Base-by-base conservation (phyloP, 2,113 vertebrate species). In the Syrrhaptes paradoxus region DNA sequence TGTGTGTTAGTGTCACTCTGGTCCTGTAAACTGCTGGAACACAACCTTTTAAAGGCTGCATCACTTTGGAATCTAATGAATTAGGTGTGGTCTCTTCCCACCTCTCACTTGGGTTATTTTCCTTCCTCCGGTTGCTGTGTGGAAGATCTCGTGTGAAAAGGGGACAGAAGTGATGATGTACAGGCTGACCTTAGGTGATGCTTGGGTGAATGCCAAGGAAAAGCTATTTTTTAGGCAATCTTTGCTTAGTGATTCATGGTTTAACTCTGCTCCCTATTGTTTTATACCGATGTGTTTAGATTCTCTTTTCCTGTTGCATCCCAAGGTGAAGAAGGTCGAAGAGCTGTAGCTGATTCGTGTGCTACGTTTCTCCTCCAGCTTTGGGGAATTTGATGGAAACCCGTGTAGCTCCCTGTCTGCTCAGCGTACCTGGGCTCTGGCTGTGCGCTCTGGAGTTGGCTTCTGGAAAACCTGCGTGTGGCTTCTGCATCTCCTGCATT, bases 241-340 rank as follows among this genome's bases (percentile, higher is more conserved):
- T 65, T 70, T 67, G 59, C 17, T 6, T 45, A 12, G 67, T 63
- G 75, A 77, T 92, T 94, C 72, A 73, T 66, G 54, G 4, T 70
- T 80, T 93, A n/a, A 51, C 65, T 86, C 66, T 88, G 54, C 55
- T 88, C 88, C 66, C 75, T 7, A 0, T 90, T 73, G 49, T 79
- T 90, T 87, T 28, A 18, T n/a, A 8, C 58, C 17, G 22, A 10
- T 14, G 54, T 17, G 21, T 63, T 86, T 73, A 63, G 52, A 25
- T 41, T 41, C 38, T 34, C 43, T 49, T 48, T 75, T 45, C 67
- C 83, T 52, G 19, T 71, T 59, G 11, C 72, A 29, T 83, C 88
- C 90, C 68, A 77, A 90, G 94, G 94, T 80, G 79, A 85, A 71
- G 83, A 70, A 86, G 86, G 48, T 28, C 74, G 83, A 55, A 81